Evolutionary conservation across 2,113 vertebrate species (phyloP), one percentile per base, ranked within the genome.

Genomic region (Forbesichthys papilliferus): DNA sequence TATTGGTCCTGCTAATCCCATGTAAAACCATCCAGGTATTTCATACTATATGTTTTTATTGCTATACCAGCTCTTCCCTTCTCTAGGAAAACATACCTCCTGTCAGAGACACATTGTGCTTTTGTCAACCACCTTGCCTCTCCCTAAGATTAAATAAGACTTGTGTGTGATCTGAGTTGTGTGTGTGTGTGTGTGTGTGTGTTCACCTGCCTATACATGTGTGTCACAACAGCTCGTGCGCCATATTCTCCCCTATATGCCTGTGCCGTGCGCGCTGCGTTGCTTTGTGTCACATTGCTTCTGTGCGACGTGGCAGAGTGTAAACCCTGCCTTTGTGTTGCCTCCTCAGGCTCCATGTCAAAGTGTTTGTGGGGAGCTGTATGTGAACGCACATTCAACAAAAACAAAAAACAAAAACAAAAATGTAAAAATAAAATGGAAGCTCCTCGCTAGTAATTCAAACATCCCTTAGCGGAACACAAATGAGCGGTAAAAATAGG

Each of bases 341-440:
- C 68, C 63, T 79, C 83, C 81, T 79, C 71, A 18, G 85, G 84
- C 84, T 79, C 14, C 65, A 61, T 80, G 84, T 89, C 80, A 82
- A 88, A 86, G 76, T 78, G 68, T 85, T 84, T 85, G 48, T 11
- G 61, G 75, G 79, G 74, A 86, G 79, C 78, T 69, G 68, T 79
- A 82, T 78, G 68, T 84, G 75, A 77, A 74, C 79, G 68, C 84
- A 55, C 68, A 81, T 77, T 54, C 78, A 74, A 34, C 59, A 61
- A 8, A 16, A 62, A 42, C 36, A 42, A 57, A 57, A 57, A 74
- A 51, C 12, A 16, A 13, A n/a, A 34, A 20, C 61, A 66, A 3
- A 67, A 61, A 73, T 58, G 4, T 6, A 42, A 42, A 42, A 42
- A 42, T 42, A 42, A 42, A 42, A 27, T 27, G 27, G 27, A 27